Evolutionary conservation across 2,113 vertebrate species (phyloP).

Genomic region (Phalacrocorax pelagicus): DNA sequence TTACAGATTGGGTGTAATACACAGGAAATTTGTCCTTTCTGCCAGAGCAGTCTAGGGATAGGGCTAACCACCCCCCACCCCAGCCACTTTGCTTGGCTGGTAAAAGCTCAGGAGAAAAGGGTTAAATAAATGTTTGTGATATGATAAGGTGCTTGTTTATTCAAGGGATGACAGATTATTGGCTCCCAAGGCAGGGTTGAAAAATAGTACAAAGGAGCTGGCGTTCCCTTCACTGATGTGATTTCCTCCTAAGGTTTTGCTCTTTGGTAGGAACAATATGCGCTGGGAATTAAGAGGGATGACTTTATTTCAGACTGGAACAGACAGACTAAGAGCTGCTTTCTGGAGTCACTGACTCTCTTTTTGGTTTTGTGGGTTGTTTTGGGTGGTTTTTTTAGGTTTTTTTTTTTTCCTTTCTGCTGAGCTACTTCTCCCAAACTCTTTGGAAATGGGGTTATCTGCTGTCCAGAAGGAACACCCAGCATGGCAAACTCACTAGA

Average conservation of each 20-base stretch:
- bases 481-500: conserved; percentile 27
- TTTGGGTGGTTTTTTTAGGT: background rate
- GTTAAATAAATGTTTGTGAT: conserved; percentile 99
- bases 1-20: conserved; percentile 79
- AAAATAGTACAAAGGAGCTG: conserved; percentile 80
- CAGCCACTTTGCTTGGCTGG: conserved; percentile 81
- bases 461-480: background rate
- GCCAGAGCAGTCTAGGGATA: conserved; percentile 74
- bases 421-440: background rate
- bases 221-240: conserved; percentile 78
- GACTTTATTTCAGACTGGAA: conserved; percentile 63
- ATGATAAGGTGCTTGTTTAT: conserved; percentile 97
- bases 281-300: conserved; percentile 74
- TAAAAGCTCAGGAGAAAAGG: conserved; percentile 87
- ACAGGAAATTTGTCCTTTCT: conserved; percentile 81
- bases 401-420: background rate
- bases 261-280: conserved; percentile 72
- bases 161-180: conserved; percentile 83
- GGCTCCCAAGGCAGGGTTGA: conserved; percentile 81
- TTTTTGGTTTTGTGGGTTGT: background rate
- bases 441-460: conserved; percentile 35
- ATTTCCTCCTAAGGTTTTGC: conserved; percentile 80
- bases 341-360: background rate
- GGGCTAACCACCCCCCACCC: conserved; percentile 54
- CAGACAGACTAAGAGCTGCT: conserved; percentile 11